These are phyloP conservation scores for Hippolais icterina DNA, from an alignment of 2,113 vertebrate genomes.

Conservation along the genomic window DNA sequence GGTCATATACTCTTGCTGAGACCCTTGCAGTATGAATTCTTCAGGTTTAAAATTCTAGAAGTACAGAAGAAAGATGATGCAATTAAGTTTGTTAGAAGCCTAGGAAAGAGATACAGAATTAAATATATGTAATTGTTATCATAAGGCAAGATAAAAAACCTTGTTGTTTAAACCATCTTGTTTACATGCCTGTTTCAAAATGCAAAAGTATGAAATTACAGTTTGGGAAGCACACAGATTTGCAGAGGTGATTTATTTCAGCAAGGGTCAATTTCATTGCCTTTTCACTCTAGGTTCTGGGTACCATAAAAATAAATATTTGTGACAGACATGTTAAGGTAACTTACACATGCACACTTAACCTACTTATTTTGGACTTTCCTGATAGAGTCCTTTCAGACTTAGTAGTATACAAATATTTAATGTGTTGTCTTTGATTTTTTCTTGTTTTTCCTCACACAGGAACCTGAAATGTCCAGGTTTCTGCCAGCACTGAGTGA, in stretches of 20 bases:
- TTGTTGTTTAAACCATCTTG: no score
- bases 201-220: background rate
- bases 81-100: background rate
- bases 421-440: background rate
- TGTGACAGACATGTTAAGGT: background rate
- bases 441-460: background rate
- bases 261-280: background rate
- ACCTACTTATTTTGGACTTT: background rate
- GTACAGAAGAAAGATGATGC: background rate
- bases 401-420: background rate
- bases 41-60: background rate
- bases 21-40: background rate
- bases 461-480: background rate
- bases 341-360: background rate
- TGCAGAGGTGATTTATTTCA: background rate
- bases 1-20: background rate
- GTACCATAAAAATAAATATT: background rate
- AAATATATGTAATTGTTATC: background rate
- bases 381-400: background rate
- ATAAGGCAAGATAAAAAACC: background rate
- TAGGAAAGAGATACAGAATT: background rate
- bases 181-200: background rate
- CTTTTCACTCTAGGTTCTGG: background rate
- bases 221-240: background rate
- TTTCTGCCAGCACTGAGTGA: background rate